These are phyloP conservation scores for Forbesichthys papilliferus DNA, from an alignment of 2,113 vertebrate species.

Conservation along the genomic window DNA sequence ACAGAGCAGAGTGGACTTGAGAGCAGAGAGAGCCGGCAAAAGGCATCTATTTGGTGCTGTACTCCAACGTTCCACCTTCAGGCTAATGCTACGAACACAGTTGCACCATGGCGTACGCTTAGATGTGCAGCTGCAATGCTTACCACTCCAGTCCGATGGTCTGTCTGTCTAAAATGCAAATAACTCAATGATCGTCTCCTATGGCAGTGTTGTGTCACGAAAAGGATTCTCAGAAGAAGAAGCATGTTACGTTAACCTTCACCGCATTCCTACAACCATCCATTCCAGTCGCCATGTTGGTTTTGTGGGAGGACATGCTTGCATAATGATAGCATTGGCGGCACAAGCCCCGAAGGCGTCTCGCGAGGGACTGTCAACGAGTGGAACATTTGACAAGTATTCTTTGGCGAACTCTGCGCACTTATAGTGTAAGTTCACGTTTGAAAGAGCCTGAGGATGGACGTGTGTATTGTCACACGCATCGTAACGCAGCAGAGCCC, in stretches of 20 bases:
- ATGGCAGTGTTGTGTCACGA: neutral
- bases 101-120: slow-evolving; percentile 58
- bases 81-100: slow-evolving; percentile 55
- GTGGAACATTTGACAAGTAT: slow-evolving; percentile 17
- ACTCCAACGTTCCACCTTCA: slow-evolving; percentile 55
- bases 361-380: slow-evolving; percentile 24
- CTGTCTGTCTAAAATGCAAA: slow-evolving; percentile 32
- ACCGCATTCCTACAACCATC: neutral
- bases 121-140: slow-evolving; percentile 51
- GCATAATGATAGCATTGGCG: slow-evolving; percentile 36
- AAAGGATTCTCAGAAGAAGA: slow-evolving; percentile 9
- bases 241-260: slow-evolving; percentile 10
- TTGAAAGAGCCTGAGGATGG: slow-evolving; percentile 11
- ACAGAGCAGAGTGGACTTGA: slow-evolving; percentile 63
- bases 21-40: slow-evolving; percentile 37
- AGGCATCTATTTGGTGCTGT: slow-evolving; percentile 56
- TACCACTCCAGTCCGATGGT: slow-evolving; percentile 33
- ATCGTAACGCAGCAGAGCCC: slow-evolving; percentile 23
- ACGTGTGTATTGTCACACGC: slow-evolving; percentile 22
- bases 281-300: slow-evolving; percentile 16
- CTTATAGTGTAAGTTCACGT: neutral
- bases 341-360: slow-evolving; percentile 9
- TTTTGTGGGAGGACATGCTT: slow-evolving; percentile 25
- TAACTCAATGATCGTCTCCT: slow-evolving; percentile 17
- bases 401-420: slow-evolving; percentile 14